Conservation (phyloP, 2,113 vertebrate species). For the Tetrao urogallus region DNA sequence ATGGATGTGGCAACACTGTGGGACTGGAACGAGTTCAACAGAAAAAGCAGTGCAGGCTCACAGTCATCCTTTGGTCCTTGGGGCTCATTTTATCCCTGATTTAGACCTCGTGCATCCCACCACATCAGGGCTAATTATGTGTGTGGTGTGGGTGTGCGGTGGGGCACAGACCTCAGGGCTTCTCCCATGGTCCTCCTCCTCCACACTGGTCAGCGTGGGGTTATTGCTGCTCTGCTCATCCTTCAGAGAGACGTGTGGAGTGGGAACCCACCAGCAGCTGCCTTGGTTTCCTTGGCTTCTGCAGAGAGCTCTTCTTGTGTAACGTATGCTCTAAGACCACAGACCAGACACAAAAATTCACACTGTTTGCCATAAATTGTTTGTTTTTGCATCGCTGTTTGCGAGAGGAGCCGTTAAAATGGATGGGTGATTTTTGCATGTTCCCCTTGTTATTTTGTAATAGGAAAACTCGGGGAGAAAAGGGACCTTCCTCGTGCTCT, state of each 20-base stretch:
- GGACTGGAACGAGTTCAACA: neutral
- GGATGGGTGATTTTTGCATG: fast-evolving
- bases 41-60: neutral
- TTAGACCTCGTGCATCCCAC: neutral
- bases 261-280: neutral
- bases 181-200: neutral
- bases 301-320: neutral
- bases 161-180: neutral
- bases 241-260: neutral
- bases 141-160: fast-evolving
- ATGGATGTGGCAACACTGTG: neutral
- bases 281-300: neutral
- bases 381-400: neutral
- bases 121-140: neutral
- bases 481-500: fast-evolving
- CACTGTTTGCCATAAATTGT: neutral
- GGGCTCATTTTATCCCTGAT: neutral
- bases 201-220: no score
- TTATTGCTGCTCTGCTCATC: neutral
- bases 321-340: neutral
- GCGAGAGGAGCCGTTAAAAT: fast-evolving
- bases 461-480: neutral
- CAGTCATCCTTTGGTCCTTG: neutral
- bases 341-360: slow-evolving; percentile 36
- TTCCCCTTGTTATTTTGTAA: neutral